Evolutionary conservation across 1,140 invertebrate genomes (phyloP).

Genomic region (Orchestia grillus): DNA sequence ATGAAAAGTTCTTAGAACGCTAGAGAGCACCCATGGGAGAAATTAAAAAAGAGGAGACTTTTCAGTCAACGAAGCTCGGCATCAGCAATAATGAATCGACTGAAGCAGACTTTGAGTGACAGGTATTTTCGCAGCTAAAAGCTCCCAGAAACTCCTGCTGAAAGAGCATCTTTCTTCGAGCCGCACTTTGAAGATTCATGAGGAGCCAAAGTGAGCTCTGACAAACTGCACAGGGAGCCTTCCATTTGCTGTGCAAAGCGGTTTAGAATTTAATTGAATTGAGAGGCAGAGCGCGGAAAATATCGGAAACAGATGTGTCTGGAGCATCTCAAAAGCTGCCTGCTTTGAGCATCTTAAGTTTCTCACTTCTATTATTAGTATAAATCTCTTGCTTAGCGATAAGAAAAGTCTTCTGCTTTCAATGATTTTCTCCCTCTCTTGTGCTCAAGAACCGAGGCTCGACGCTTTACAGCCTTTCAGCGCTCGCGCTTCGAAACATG

Average conservation of each 20-base stretch:
- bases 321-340: background rate
- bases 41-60: background rate
- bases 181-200: background rate
- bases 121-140: background rate
- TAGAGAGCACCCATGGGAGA: background rate
- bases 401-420: background rate
- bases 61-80: background rate
- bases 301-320: constrained; percentile 46
- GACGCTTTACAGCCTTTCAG: background rate
- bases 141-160: background rate
- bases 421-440: background rate
- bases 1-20: background rate
- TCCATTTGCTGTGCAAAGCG: constrained; percentile 34
- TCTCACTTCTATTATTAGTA: background rate
- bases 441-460: background rate
- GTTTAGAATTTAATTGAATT: constrained; percentile 29
- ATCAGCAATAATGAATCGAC: background rate
- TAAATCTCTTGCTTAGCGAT: background rate
- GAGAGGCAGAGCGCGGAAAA: background rate
- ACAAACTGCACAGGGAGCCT: constrained; percentile 27
- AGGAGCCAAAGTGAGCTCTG: constrained; percentile 35
- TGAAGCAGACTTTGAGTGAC: constrained; percentile 7
- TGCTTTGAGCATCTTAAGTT: constrained; percentile 17
- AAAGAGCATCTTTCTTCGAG: background rate
- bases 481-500: background rate